These are phyloP conservation scores for Silurus glanis DNA, from an alignment of 2,113 vertebrate species.

Conservation along the genomic window DNA sequence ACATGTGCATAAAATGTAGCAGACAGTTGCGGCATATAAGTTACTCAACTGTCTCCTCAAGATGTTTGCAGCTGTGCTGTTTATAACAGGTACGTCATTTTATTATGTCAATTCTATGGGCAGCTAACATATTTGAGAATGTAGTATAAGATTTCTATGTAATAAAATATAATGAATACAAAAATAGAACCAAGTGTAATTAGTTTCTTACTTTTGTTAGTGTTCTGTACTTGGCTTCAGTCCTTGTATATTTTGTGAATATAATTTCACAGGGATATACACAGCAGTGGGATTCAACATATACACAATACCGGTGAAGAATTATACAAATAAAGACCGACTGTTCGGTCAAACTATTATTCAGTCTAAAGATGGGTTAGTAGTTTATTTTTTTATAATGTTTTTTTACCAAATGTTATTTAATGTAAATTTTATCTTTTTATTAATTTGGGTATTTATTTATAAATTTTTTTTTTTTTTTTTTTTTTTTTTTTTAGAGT, in stretches of 20 bases:
- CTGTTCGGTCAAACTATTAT: slow-evolving; percentile 58
- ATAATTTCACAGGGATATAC: slow-evolving; percentile 43
- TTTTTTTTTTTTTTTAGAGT: slow-evolving; percentile 40
- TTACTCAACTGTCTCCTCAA: not conserved
- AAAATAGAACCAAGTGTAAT: not conserved
- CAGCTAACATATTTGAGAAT: not conserved
- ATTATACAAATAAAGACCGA: slow-evolving; percentile 34
- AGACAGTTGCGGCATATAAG: not conserved
- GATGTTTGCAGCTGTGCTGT: slow-evolving; percentile 23
- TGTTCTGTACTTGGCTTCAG: not conserved
- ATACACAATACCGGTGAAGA: slow-evolving; percentile 31
- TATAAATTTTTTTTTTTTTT: not conserved
- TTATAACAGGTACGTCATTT: slow-evolving; percentile 24
- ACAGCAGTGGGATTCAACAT: slow-evolving; percentile 54
- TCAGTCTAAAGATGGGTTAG: slow-evolving; percentile 55
- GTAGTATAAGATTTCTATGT: not conserved
- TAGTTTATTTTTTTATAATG: not conserved
- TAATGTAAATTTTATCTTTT: too few species aligned
- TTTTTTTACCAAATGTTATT: not conserved
- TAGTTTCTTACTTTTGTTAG: not conserved
- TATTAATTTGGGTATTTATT: not conserved
- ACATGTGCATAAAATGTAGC: not conserved
- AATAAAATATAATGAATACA: not conserved
- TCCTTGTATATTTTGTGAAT: not conserved
- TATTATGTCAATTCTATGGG: not conserved